Percentiles rank a stretch among this genome's conserved stretches.
Evolutionary conservation across 2,888 invertebrate species (phyloP).

Genomic region (Harpalus rubripes): DNA sequence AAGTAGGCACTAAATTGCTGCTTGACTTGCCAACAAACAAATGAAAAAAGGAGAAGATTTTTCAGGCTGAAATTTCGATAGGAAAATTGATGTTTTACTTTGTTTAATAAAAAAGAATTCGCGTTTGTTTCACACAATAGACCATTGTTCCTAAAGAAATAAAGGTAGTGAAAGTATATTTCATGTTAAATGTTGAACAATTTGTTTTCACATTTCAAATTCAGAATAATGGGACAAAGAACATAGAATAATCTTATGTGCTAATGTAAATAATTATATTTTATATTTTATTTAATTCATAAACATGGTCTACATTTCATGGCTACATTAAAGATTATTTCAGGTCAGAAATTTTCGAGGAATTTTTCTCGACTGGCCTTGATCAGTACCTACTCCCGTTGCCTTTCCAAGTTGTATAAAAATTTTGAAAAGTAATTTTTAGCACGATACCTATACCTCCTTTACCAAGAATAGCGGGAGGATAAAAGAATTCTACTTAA

Average conservation of each 20-base stretch:
- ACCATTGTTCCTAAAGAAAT: neutral
- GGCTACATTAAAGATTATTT: too few relatives aligned
- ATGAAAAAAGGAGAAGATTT: neutral
- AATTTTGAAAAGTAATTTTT: too few relatives aligned
- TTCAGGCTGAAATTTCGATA: neutral
- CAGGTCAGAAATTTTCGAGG: too few relatives aligned
- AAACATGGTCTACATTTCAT: too few relatives aligned
- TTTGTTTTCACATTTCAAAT: neutral
- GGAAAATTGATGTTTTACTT: neutral
- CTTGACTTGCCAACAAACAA: conserved; percentile 32
- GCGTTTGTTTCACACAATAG: neutral
- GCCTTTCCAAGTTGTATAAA: too few relatives aligned
- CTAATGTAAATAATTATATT: neutral
- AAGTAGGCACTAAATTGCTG: conserved; percentile 11
- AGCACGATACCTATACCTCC: too few relatives aligned
- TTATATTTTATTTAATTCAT: neutral
- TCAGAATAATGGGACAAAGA: neutral
- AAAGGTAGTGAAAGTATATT: too few relatives aligned
- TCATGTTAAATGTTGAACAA: neutral
- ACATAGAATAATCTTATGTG: neutral
- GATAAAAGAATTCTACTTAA: too few relatives aligned
- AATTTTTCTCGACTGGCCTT: too few relatives aligned
- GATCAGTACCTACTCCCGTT: too few relatives aligned
- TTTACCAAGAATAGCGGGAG: too few relatives aligned
- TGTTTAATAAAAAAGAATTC: conserved; percentile 3